phyloP scores from a whole-genome alignment of 2,888 invertebrate species.

The Subacronicta megacephala region DNA sequence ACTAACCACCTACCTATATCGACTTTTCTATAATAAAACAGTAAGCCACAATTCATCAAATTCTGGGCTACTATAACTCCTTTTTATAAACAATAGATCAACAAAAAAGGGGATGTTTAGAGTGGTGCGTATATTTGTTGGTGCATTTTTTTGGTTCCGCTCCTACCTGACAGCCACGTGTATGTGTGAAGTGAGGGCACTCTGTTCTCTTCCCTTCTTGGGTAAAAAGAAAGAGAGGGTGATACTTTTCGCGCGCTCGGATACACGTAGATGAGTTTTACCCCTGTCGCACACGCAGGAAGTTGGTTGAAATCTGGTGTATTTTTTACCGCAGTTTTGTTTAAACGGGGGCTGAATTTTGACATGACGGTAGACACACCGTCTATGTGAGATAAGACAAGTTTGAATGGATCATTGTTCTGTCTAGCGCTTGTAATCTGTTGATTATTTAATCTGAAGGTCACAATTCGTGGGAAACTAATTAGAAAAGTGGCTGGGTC shows the following conservation, averaged over 20 bases:
- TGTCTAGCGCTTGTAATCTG: constrained; percentile 66
- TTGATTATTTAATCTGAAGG: constrained; percentile 62
- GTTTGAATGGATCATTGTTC: constrained; percentile 80
- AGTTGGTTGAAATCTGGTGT: constrained; percentile 86
- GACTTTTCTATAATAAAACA: constrained; percentile 57
- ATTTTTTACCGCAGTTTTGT: constrained; percentile 82
- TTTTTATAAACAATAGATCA: constrained; percentile 81
- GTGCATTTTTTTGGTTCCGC: constrained; percentile 81
- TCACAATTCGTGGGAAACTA: constrained; percentile 61
- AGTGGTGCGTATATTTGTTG: constrained; percentile 81
- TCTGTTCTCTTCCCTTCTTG: constrained; percentile 65
- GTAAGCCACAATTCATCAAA: constrained; percentile 77
- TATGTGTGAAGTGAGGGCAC: constrained; percentile 73
- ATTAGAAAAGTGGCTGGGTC: constrained; percentile 38
- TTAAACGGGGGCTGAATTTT: constrained; percentile 81
- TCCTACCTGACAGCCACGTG: constrained; percentile 86
- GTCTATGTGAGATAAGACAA: constrained; percentile 76
- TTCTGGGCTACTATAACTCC: constrained; percentile 77
- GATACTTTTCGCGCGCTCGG: constrained; percentile 73
- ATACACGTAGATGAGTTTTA: constrained; percentile 63
- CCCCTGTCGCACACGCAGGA: constrained; percentile 80
- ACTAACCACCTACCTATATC: background rate
- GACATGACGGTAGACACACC: constrained; percentile 76
- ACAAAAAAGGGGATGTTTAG: constrained; percentile 87
- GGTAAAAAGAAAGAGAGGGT: constrained; percentile 65